A percentile compares a stretch with the other conserved stretches of the same genome.
Evolutionary conservation across 1,140 invertebrate genomes (phyloP).

Genomic region (Cydia pomonella): DNA sequence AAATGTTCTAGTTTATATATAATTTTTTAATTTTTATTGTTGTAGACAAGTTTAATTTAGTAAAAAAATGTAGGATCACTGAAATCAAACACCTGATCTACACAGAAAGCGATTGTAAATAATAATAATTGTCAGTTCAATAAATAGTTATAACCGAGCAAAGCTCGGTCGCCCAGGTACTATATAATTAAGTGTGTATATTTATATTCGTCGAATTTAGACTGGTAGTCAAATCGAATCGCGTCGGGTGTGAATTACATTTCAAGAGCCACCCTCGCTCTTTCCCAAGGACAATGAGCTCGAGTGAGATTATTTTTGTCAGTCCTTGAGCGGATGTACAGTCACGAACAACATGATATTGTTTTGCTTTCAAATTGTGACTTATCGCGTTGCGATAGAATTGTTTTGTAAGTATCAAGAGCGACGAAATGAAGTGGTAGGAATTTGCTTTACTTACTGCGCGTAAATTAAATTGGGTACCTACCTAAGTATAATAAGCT

Average conservation of each 20-base stretch:
- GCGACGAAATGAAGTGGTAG: background rate
- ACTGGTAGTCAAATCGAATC: conserved; percentile 10
- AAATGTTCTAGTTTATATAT: no score
- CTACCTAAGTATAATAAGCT: background rate
- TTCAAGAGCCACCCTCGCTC: conserved; percentile 1
- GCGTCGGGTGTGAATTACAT: conserved; percentile 13
- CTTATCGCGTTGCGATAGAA: background rate
- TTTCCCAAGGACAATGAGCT: conserved; percentile 9
- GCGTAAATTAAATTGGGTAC: background rate
- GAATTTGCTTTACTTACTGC: background rate
- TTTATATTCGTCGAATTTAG: no score
- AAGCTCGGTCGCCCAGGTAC: no score
- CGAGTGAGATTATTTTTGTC: conserved; percentile 9
- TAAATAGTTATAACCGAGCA: no score
- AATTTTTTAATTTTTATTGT: no score
- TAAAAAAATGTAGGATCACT: no score
- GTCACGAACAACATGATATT: conserved; percentile 4
- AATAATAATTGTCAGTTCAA: no score
- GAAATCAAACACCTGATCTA: no score
- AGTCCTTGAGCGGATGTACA: conserved; percentile 3
- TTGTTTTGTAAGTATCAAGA: background rate
- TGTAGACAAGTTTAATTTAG: no score
- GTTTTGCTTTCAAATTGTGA: conserved; percentile 6
- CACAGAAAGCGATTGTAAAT: no score
- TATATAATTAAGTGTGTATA: no score